phyloP scores from a whole-genome alignment of 2,888 invertebrate species.

The Eupithecia pulchellata region DNA sequence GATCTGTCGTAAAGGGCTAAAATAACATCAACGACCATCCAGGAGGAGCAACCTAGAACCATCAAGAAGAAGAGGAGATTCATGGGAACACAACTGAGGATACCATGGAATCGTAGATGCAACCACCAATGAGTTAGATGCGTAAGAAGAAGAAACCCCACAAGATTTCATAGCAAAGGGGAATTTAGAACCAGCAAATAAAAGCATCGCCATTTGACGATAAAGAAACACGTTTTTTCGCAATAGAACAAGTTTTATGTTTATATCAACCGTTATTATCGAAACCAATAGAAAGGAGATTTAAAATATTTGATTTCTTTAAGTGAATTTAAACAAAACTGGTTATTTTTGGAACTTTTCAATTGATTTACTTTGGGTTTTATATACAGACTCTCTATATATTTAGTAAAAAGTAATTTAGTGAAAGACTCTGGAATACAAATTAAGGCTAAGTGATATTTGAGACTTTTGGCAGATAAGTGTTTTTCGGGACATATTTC shows the following conservation, averaged over 20 bases:
- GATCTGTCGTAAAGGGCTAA: conserved; percentile 80
- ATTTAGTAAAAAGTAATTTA: conserved; percentile 82
- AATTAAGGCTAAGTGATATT: conserved; percentile 82
- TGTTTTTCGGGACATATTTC: conserved; percentile 73
- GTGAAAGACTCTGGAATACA: conserved; percentile 80
- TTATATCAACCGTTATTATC: conserved; percentile 86
- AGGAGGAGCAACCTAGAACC: conserved; percentile 71
- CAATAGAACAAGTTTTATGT: conserved; percentile 86
- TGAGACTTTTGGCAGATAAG: conserved; percentile 77
- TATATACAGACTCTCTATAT: conserved; percentile 83
- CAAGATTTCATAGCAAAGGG: conserved; percentile 80
- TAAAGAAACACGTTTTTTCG: conserved; percentile 86
- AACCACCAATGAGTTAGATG: conserved; percentile 78
- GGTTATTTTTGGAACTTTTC: conserved; percentile 85
- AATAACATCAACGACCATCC: conserved; percentile 77
- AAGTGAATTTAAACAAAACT: conserved; percentile 85
- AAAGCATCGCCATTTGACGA: conserved; percentile 84
- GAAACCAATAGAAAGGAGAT: conserved; percentile 85
- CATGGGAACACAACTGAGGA: conserved; percentile 69
- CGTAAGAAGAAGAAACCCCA: conserved; percentile 75
- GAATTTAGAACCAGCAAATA: conserved; percentile 77
- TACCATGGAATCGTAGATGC: conserved; percentile 71
- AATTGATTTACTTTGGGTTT: conserved; percentile 81
- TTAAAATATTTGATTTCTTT: conserved; percentile 81
- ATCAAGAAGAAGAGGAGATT: conserved; percentile 65